Base-by-base conservation (phyloP, 2,888 invertebrate species). In the Ganaspis brasiliensis region DNA sequence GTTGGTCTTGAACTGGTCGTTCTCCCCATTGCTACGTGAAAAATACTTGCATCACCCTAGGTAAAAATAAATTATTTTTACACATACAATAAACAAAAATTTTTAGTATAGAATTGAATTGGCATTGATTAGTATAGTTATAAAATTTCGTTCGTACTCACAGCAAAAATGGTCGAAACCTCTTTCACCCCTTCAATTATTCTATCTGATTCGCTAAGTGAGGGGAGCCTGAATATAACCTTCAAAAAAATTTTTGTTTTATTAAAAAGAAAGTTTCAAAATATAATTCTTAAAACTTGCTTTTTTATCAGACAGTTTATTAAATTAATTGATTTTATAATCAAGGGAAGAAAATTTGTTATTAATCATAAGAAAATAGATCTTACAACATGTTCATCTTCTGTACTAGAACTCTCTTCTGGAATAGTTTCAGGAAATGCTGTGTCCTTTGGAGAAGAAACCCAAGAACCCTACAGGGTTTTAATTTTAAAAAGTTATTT, bases 401-500 rank as follows among this genome's bases (percentile, higher is more conserved):
- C 98, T 74, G 97, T 96, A 86, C 97, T 97, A 3, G 97, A 97
- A 88, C 97, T 97, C 91, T 98, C 97, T 92, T 98, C 97, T 0
- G 97, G 97, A 85, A 97, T 97, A 8, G 97, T 97, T 93, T 97
- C 97, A 10, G 97, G 97, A 89, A 97, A 97, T 76, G 95, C 95
- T 16, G 96, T 96, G 81, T 97, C 97, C 91, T 97, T 97, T 4
- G 97, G 97, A 10, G 97, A 97, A 3, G 97, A 96, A 14, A 97
- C 94, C 97, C 97, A 97, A 37, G 93, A 93, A 16, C 94, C 94
- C 93, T 96, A 73, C 84, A 88, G 84, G 52, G 21, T 52, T 52
- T 75, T 59, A 52, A 55, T 49, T 61, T 19, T 35, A 67, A 61
- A 19, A 24, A 55, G 10, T 52, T 19, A 52, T 52, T 19, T 19